These are phyloP conservation scores for Tholera decimalis DNA, from an alignment of 2,888 invertebrate species.

Conservation along the genomic window DNA sequence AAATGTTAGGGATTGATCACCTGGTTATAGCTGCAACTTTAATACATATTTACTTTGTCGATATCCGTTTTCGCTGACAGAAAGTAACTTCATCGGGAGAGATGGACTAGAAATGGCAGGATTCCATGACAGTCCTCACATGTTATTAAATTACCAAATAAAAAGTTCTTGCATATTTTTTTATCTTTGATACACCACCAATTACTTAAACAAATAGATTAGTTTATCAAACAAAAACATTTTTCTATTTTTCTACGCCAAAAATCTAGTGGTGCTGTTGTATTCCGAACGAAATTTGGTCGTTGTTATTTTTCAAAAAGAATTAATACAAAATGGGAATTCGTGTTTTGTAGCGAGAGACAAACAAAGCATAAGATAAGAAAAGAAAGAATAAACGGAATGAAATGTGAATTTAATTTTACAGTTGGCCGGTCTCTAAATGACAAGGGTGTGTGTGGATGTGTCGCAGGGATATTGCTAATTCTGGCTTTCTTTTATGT, in stretches of 20 bases:
- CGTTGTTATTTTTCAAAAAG: constrained; percentile 4
- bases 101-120: too few relatives aligned
- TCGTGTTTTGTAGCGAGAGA: constrained; percentile 31
- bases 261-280: background rate
- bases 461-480: constrained; percentile 50
- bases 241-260: background rate
- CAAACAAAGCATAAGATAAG: constrained; percentile 59
- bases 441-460: constrained; percentile 72
- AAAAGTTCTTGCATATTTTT: background rate
- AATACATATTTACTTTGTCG: too few relatives aligned
- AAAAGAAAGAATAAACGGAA: constrained; percentile 66
- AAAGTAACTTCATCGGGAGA: too few relatives aligned
- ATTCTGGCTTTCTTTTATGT: constrained; percentile 47
- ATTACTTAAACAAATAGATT: background rate
- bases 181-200: too few relatives aligned
- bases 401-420: constrained; percentile 81
- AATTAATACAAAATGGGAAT: constrained; percentile 39
- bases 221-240: background rate
- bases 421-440: constrained; percentile 76
- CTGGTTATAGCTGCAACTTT: too few relatives aligned
- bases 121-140: too few relatives aligned
- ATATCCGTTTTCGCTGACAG: too few relatives aligned
- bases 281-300: background rate
- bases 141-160: too few relatives aligned
- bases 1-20: too few relatives aligned